phyloP scores from a whole-genome alignment of 2,797 vertebrate species.

The Sebastes hubbsi region DNA sequence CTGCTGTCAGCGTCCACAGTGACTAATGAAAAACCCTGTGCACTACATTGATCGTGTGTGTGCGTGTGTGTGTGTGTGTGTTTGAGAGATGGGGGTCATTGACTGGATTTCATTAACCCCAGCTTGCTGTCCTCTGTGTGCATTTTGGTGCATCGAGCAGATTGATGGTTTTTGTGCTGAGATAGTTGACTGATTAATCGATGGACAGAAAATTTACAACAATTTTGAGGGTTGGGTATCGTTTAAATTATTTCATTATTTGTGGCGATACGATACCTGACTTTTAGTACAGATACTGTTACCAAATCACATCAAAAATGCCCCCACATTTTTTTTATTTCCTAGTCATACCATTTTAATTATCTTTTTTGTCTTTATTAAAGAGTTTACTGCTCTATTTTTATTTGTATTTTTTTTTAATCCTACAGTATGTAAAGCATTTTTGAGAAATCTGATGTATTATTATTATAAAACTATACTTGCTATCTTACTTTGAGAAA shows the following conservation, averaged over 20 bases:
- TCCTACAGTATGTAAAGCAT: too few species aligned
- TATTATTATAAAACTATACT: neutral
- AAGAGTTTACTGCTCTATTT: too few species aligned
- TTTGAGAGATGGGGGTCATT: neutral
- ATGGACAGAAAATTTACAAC: neutral
- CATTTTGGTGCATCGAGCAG: constrained; percentile 5
- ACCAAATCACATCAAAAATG: too few species aligned
- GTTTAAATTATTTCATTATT: neutral
- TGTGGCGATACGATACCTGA: neutral
- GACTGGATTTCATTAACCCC: constrained; percentile 48
- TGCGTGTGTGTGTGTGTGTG: constrained; percentile 3
- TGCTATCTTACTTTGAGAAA: neutral
- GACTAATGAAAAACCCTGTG: constrained; percentile 39
- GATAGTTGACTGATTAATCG: neutral
- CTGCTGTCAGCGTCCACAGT: constrained; percentile 14
- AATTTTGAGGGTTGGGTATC: neutral
- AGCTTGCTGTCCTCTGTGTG: neutral
- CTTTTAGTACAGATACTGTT: neutral
- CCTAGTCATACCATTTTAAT: too few species aligned
- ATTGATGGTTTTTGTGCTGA: constrained; percentile 16
- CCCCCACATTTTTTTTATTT: too few species aligned
- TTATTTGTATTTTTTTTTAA: too few species aligned
- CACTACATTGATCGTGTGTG: neutral
- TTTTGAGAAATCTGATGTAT: too few species aligned
- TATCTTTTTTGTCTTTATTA: too few species aligned